Evolutionary conservation across 2,113 vertebrate species (phyloP).

Genomic region (Oryzias melastigma): DNA sequence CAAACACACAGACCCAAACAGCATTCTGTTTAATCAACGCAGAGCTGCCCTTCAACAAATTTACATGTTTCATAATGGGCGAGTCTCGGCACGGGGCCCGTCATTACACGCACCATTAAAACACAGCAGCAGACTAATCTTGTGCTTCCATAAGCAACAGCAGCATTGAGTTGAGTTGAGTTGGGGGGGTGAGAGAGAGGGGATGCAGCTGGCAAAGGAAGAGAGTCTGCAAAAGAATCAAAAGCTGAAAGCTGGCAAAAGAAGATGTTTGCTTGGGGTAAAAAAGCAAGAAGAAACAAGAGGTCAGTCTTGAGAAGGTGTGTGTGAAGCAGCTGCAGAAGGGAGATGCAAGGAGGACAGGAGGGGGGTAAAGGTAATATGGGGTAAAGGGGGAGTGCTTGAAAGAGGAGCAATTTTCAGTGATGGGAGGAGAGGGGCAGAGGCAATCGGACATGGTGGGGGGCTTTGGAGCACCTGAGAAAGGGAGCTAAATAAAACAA

Average conservation of each 20-base stretch:
- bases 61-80: constrained; percentile 53
- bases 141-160: constrained; percentile 36
- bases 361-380: background rate
- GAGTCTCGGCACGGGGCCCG: constrained; percentile 34
- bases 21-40: constrained; percentile 45
- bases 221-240: background rate
- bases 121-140: constrained; percentile 65
- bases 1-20: constrained; percentile 10
- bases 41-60: constrained; percentile 54
- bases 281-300: background rate
- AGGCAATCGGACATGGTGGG: background rate
- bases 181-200: background rate
- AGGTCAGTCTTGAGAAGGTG: background rate
- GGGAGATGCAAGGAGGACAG: background rate
- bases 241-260: background rate
- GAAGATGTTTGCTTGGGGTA: background rate
- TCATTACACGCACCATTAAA: constrained; percentile 69
- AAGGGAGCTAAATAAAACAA: constrained; percentile 9
- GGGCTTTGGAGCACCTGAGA: background rate
- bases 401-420: background rate
- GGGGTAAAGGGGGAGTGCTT: background rate
- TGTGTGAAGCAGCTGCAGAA: background rate
- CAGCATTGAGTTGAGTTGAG: background rate
- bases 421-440: too few relatives aligned
- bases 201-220: constrained; percentile 7